Percentiles rank a stretch among this genome's conserved stretches.
phyloP scores from a whole-genome alignment of 2,113 vertebrate species.

The Prionailurus bengalensis region DNA sequence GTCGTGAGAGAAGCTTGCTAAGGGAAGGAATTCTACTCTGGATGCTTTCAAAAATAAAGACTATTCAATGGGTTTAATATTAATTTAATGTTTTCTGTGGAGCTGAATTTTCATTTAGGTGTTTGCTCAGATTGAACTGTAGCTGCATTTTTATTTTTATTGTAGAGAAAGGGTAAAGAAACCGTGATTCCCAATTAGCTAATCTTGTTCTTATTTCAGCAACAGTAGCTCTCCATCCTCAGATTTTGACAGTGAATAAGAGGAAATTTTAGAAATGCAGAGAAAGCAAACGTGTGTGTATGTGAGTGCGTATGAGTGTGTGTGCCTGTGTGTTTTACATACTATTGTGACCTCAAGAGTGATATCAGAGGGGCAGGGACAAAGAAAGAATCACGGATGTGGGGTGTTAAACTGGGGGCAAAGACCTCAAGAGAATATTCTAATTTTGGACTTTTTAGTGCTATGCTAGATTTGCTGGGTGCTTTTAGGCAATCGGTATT shows the following conservation, averaged over 20 bases:
- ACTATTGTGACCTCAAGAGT: not conserved
- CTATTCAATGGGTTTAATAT: not conserved
- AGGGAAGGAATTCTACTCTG: not conserved
- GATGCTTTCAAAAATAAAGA: slow-evolving; percentile 17
- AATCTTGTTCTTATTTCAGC: not conserved
- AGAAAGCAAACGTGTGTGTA: not conserved
- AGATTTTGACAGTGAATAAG: not conserved
- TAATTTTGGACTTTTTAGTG: not conserved
- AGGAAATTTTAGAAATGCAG: not conserved
- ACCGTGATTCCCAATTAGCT: not conserved
- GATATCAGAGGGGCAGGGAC: not conserved
- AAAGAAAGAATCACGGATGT: not conserved
- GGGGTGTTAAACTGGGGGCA: not conserved
- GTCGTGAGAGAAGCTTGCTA: not conserved
- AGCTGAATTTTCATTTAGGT: not conserved
- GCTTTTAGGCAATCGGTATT: not conserved
- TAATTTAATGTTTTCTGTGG: not conserved
- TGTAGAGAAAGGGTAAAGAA: not conserved
- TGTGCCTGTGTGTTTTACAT: not conserved
- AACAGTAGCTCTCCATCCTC: not conserved
- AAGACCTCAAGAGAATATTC: not conserved
- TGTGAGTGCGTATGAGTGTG: not conserved
- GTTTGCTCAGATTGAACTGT: not conserved
- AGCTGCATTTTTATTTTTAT: not conserved
- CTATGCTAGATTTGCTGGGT: not conserved